Conservation (phyloP, 1,140 invertebrate genomes). For the Drosophila azteca region DNA sequence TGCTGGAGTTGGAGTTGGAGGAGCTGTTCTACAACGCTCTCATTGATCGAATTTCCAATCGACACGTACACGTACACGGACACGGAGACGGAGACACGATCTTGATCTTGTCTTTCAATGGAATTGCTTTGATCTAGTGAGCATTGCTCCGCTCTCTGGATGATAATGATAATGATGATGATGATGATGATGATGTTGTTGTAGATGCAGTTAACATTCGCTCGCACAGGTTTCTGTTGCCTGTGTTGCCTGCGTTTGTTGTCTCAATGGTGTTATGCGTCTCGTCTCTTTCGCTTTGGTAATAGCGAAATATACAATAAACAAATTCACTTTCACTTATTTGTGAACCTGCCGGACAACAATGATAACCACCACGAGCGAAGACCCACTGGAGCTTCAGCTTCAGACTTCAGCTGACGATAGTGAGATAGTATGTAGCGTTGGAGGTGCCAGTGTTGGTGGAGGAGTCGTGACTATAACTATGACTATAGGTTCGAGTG, state of each 20-base stretch:
- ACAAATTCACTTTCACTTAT: constrained; percentile 82
- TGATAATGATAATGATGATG: neutral
- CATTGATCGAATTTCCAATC: neutral
- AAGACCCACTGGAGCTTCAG: constrained; percentile 2
- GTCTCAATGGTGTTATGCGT: constrained; percentile 54
- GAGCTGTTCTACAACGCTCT: neutral
- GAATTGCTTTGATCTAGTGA: constrained; percentile 9
- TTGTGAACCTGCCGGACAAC: constrained; percentile 68
- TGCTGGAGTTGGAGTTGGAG: no score
- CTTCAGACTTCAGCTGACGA: neutral
- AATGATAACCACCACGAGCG: constrained; percentile 1
- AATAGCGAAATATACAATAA: constrained; percentile 78
- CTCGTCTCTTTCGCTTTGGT: constrained; percentile 66
- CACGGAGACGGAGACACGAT: neutral
- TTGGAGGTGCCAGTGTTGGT: constrained; percentile 3
- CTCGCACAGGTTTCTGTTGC: constrained; percentile 3
- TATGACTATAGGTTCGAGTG: constrained; percentile 41
- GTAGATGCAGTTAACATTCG: no score
- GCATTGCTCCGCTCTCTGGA: constrained; percentile 18
- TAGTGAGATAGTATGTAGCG: constrained; percentile 13
- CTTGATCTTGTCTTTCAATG: constrained; percentile 12
- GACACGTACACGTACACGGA: neutral
- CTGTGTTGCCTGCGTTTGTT: neutral
- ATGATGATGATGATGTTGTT: neutral
- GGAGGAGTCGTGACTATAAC: constrained; percentile 43